Evolutionary conservation across 2,113 vertebrate genomes (phyloP).

Genomic region (Heterochromis multidens): DNA sequence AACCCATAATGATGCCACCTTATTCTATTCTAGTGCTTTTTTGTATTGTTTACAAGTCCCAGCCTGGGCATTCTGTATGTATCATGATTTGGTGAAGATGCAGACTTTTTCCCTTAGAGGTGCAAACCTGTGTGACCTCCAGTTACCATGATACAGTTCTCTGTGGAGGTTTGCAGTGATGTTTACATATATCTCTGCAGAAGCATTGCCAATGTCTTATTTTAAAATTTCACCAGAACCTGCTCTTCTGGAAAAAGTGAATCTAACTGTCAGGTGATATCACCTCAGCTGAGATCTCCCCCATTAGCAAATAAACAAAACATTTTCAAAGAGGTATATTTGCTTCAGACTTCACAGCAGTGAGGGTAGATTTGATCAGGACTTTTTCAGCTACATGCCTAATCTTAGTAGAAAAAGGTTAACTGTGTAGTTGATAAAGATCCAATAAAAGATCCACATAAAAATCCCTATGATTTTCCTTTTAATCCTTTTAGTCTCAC

Average conservation of each 20-base stretch:
- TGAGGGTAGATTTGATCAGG: not conserved
- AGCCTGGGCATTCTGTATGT: not conserved
- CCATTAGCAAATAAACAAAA: not conserved
- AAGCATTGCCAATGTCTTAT: not conserved
- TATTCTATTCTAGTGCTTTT: not conserved
- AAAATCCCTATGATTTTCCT: not conserved
- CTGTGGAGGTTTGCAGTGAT: not conserved
- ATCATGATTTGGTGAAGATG: no score
- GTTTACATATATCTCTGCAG: no score
- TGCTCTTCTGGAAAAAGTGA: not conserved
- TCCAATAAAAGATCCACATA: not conserved
- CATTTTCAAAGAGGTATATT: not conserved
- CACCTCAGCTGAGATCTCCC: not conserved
- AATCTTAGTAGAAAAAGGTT: not conserved
- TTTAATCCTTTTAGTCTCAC: not conserved
- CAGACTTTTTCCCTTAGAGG: no score
- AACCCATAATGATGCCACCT: not conserved
- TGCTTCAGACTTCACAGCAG: not conserved
- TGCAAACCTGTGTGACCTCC: not conserved
- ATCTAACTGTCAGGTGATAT: not conserved
- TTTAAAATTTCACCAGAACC: not conserved
- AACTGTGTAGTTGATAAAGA: not conserved
- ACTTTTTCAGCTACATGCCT: not conserved
- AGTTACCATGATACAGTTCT: not conserved
- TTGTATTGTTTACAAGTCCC: not conserved